These are phyloP conservation scores for Petrocephalus microphthalmus DNA, from an alignment of 2,113 vertebrate genomes.

Conservation along the genomic window DNA sequence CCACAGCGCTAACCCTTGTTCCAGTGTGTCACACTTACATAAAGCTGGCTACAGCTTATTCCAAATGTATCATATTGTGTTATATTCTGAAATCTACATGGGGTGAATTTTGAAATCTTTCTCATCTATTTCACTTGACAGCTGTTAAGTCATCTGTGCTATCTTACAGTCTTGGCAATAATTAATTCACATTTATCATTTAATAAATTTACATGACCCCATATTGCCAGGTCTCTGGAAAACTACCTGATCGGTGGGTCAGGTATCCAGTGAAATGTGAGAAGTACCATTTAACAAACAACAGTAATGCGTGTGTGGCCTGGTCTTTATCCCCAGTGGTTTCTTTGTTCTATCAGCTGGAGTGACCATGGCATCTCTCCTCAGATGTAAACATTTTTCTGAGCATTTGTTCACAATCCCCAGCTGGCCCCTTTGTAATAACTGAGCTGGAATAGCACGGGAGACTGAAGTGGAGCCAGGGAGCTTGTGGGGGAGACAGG, in stretches of 20 bases:
- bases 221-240: neutral
- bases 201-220: neutral
- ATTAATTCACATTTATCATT: neutral
- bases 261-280: neutral
- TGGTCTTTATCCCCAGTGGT: neutral
- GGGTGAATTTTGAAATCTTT: neutral
- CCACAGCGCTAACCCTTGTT: neutral
- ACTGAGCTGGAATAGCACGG: neutral
- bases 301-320: neutral
- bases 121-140: neutral
- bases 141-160: neutral
- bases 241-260: neutral
- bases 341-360: neutral
- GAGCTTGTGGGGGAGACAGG: neutral
- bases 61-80: neutral
- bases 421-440: neutral
- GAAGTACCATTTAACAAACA: neutral
- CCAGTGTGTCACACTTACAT: neutral
- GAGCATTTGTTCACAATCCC: neutral
- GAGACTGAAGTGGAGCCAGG: neutral
- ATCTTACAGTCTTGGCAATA: neutral
- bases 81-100: neutral
- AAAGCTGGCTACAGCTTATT: neutral
- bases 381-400: neutral
- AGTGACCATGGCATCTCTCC: neutral